phyloP scores from a whole-genome alignment of 2,113 vertebrate species.

The Gambusia holbrooki region DNA sequence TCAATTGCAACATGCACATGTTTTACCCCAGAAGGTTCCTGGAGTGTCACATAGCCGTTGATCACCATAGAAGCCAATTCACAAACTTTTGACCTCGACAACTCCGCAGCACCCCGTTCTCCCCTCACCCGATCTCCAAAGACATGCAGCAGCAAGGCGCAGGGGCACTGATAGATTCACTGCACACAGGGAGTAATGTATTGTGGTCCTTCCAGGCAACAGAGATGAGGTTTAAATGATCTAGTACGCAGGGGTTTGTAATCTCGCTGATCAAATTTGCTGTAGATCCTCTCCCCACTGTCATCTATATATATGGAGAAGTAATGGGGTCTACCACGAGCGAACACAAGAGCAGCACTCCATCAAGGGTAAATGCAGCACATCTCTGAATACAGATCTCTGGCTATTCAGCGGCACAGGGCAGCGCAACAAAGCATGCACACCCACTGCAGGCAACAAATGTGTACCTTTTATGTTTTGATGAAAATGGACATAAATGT shows the following conservation, averaged over 20 bases:
- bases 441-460: background rate
- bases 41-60: conserved; percentile 45
- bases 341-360: conserved; percentile 61
- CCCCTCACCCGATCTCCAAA: conserved; percentile 47
- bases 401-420: conserved; percentile 11
- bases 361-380: conserved; percentile 39
- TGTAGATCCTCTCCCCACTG: conserved; percentile 50
- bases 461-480: background rate
- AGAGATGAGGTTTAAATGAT: conserved; percentile 77
- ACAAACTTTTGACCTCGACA: conserved; percentile 51
- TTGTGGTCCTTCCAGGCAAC: conserved; percentile 62
- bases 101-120: conserved; percentile 35
- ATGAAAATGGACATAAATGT: background rate
- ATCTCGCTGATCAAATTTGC: conserved; percentile 76
- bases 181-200: conserved; percentile 53
- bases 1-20: conserved; percentile 30
- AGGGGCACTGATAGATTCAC: conserved; percentile 64
- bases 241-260: conserved; percentile 66
- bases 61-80: conserved; percentile 45
- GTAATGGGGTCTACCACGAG: conserved; percentile 66
- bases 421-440: background rate
- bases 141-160: conserved; percentile 29
- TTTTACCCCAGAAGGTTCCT: conserved; percentile 18
- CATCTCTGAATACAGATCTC: conserved; percentile 48
- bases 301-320: conserved; percentile 63